A percentile compares a stretch with the other conserved stretches of the same genome.
Conservation (phyloP, 2,888 invertebrate species). For the Ischnus inquisitorius region DNA sequence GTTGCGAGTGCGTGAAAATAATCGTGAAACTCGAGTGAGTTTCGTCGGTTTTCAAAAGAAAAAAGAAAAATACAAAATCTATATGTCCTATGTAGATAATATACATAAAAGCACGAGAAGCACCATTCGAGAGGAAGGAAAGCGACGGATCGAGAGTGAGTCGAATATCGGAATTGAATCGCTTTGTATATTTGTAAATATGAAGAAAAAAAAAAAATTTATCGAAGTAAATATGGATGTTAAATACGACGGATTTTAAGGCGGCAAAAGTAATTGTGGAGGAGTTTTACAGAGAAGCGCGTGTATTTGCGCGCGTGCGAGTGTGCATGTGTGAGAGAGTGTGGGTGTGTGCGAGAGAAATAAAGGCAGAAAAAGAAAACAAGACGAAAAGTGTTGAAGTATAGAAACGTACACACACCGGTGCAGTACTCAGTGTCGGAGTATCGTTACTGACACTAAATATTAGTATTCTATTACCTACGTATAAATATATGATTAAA, state of each 20-base stretch:
- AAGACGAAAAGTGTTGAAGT: slow-evolving; percentile 11
- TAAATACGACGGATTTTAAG: slow-evolving; percentile 61
- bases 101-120: slow-evolving; percentile 60
- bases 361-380: slow-evolving; percentile 25
- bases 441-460: slow-evolving; percentile 73
- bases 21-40: slow-evolving; percentile 38
- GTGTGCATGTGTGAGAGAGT: not conserved
- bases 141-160: slow-evolving; percentile 30
- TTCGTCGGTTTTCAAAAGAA: slow-evolving; percentile 48
- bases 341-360: not conserved
- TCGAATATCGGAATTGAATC: slow-evolving; percentile 72
- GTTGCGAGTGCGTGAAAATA: slow-evolving; percentile 18
- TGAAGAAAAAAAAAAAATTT: slow-evolving; percentile 56
- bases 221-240: slow-evolving; percentile 67
- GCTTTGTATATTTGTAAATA: slow-evolving; percentile 79
- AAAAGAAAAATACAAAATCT: slow-evolving; percentile 30
- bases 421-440: slow-evolving; percentile 71
- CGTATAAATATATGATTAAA: slow-evolving; percentile 65
- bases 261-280: slow-evolving; percentile 68
- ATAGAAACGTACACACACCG: slow-evolving; percentile 65
- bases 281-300: slow-evolving; percentile 66
- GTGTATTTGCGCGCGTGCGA: not conserved
- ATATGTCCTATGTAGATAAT: slow-evolving; percentile 67
- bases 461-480: slow-evolving; percentile 66
- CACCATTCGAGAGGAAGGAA: slow-evolving; percentile 33